Conservation (phyloP, 2,797 vertebrate species). For the Melanotaenia trifasciata region DNA sequence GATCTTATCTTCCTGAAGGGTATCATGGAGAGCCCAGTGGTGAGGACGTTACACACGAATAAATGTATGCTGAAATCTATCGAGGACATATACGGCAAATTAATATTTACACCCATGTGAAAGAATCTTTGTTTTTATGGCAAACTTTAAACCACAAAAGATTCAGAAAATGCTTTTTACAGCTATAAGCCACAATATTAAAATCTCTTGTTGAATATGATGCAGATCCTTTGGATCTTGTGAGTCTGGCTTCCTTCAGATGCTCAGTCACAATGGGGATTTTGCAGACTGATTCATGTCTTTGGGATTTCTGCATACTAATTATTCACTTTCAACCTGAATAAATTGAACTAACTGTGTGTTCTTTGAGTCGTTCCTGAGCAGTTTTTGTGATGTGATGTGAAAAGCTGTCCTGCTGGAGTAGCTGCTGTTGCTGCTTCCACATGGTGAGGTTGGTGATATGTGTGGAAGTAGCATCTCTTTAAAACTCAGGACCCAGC, state of each 20-base stretch:
- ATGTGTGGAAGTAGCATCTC: not conserved
- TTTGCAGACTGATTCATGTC: too few species aligned
- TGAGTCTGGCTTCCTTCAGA: too few species aligned
- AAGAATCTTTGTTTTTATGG: not conserved
- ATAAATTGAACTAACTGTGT: too few species aligned
- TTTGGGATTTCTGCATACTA: too few species aligned
- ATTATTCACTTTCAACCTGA: too few species aligned
- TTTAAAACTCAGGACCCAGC: not conserved
- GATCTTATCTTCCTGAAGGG: constrained; percentile 97
- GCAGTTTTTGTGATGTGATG: too few species aligned
- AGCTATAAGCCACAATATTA: not conserved
- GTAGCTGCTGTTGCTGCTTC: too few species aligned
- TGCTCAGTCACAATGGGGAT: too few species aligned
- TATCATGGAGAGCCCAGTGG: constrained; percentile 97
- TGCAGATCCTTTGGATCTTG: too few species aligned
- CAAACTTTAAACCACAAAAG: not conserved
- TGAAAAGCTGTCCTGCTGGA: too few species aligned
- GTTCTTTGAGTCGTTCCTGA: too few species aligned
- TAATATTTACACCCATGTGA: not conserved
- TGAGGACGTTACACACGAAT: constrained; percentile 74
- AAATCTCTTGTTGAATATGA: not conserved
- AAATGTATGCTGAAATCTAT: not conserved
- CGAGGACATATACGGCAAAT: not conserved
- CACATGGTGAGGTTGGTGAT: too few species aligned
- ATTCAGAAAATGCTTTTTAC: not conserved